phyloP scores from a whole-genome alignment of 2,797 vertebrate species.

The Anisognathus igniventris region DNA sequence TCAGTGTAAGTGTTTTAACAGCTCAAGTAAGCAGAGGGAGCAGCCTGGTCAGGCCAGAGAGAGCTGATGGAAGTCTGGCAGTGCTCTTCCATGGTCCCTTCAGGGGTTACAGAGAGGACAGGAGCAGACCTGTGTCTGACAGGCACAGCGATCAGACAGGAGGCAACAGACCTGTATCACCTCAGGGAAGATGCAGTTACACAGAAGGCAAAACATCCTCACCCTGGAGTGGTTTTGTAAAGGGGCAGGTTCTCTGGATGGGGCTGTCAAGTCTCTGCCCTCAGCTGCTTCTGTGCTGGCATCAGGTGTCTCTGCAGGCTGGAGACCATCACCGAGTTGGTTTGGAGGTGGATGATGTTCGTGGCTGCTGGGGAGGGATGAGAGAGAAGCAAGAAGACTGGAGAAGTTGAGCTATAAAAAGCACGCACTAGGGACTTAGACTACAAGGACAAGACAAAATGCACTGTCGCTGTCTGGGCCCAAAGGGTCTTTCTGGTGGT shows the following conservation, averaged over 20 bases:
- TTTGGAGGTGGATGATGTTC: too few species aligned
- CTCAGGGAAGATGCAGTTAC: background rate
- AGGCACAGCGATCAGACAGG: accelerated
- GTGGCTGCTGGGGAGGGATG: background rate
- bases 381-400: background rate
- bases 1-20: accelerated
- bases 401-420: accelerated
- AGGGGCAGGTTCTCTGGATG: background rate
- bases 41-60: accelerated
- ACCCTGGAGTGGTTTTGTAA: background rate
- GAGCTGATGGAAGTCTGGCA: background rate
- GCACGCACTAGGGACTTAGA: accelerated
- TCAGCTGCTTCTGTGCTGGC: background rate
- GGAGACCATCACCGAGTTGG: accelerated
- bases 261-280: too few species aligned
- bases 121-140: background rate
- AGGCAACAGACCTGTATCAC: background rate
- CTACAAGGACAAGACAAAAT: background rate
- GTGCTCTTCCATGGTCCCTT: background rate
- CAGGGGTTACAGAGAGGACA: background rate
- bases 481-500: background rate
- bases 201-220: background rate
- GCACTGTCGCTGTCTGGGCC: accelerated
- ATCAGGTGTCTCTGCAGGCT: background rate
- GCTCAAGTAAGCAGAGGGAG: background rate